Evolutionary conservation across 1,140 invertebrate species (phyloP).

Genomic region (Hyphantria cunea): DNA sequence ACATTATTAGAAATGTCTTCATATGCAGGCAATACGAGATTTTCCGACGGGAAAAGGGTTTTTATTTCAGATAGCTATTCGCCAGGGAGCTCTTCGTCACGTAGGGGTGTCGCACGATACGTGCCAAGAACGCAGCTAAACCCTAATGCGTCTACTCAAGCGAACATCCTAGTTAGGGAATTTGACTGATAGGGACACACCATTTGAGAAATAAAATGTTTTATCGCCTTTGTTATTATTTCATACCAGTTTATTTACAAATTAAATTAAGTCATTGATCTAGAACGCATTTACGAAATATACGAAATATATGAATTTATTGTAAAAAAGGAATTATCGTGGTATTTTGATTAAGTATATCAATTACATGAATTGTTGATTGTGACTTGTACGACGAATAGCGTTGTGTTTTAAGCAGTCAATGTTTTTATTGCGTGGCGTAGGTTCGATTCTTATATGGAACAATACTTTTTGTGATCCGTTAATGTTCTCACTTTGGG

Average conservation of each 20-base stretch:
- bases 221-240: constrained; percentile 5
- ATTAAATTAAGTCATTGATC: not conserved
- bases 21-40: constrained; percentile 24
- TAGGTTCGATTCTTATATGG: no score
- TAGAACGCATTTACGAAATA: not conserved
- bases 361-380: no score
- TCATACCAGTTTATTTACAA: not conserved
- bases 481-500: no score
- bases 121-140: constrained; percentile 13
- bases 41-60: constrained; percentile 20
- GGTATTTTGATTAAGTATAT: no score
- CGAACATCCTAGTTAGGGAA: constrained; percentile 15
- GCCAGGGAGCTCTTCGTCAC: constrained; percentile 34
- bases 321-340: no score
- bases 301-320: no score
- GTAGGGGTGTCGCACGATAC: constrained; percentile 27
- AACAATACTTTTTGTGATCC: no score
- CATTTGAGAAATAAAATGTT: constrained; percentile 7
- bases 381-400: no score
- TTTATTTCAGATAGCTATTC: constrained; percentile 34
- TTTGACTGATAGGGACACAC: constrained; percentile 24
- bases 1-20: constrained; percentile 28
- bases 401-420: no score
- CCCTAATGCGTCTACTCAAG: constrained; percentile 22
- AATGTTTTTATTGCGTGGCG: no score